Conservation (phyloP, 2,888 invertebrate species). For the Aphidius colemani region DNA sequence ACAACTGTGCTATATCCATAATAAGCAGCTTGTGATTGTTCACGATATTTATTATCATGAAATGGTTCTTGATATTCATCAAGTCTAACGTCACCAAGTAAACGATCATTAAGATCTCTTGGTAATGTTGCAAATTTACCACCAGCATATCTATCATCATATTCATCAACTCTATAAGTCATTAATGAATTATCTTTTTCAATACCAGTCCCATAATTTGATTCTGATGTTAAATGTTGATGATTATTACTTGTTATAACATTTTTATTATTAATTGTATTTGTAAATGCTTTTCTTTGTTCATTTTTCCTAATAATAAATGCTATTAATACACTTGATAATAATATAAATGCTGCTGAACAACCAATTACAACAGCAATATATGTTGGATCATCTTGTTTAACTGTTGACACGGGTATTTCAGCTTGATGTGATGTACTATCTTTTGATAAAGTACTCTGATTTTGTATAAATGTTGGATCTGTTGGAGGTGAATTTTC, state of each 20-base stretch:
- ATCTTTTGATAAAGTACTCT: constrained; percentile 47
- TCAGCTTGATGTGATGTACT: constrained; percentile 49
- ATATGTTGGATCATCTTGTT: constrained; percentile 63
- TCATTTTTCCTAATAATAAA: constrained; percentile 63
- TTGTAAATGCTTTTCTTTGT: constrained; percentile 61
- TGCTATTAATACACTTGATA: constrained; percentile 65
- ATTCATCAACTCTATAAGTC: constrained; percentile 65
- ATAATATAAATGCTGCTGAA: constrained; percentile 65
- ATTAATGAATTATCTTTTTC: constrained; percentile 63
- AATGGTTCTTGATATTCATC: constrained; percentile 60
- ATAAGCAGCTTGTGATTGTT: constrained; percentile 56
- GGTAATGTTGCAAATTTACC: constrained; percentile 56
- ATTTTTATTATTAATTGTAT: constrained; percentile 60
- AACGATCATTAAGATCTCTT: constrained; percentile 56
- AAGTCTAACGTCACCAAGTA: constrained; percentile 56
- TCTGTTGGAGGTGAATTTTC: constrained; percentile 61
- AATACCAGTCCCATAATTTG: constrained; percentile 61
- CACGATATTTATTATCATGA: constrained; percentile 57
- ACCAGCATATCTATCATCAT: constrained; percentile 63
- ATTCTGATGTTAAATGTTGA: constrained; percentile 62
- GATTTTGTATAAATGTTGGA: constrained; percentile 50
- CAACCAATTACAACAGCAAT: constrained; percentile 66
- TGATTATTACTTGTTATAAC: constrained; percentile 58
- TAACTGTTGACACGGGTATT: constrained; percentile 59
- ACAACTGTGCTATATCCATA: constrained; percentile 59